Evolutionary conservation across 2,888 invertebrate genomes (phyloP), one percentile per base, ranked within the genome.

Genomic region (Orthosia cruda): DNA sequence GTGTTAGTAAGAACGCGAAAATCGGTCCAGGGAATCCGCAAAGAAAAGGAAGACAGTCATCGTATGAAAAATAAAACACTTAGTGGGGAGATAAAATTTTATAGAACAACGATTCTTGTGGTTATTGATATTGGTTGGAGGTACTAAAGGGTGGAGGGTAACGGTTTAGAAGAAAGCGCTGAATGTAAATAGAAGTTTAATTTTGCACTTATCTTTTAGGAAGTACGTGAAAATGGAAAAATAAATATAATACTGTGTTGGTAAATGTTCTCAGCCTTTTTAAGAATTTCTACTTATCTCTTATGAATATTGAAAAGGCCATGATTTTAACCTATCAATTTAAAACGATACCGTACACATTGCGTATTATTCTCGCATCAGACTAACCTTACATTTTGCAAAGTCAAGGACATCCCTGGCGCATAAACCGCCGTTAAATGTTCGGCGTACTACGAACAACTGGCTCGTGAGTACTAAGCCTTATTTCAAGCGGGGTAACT

Each of bases 51-150:
- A 66, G 18, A 71, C 55, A 72, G 75, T 71, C 75, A 71, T 78
- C 64, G 72, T 81, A 61, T 76, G 69, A 68, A 71, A 76, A 73
- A 79, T 81, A 71, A 84, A 81, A 87, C 65, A 84, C 72, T 77
- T 84, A 69, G 70, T 66, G 63, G 45, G 23, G 1, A 59, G 61
- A 62, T 87, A 85, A 85, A 80, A 77, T 87, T 87, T 87, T 87
- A 85, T 85, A 72, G 67, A 54, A 71, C 61, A 68, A 45, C 71
- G 80, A 82, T 80, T 87, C 84, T 74, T 65, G 75, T 72, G 77
- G 80, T 80, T 85, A 86, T 80, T 85, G 86, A 80, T 85, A 85
- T 83, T 86, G 80, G 58, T 66, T 69, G 45, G 65, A 72, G 63
- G 65, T 77, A 75, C 73, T 72, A 66, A 71, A 79, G 65, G 57